Percentiles rank a stretch among this genome's conserved stretches.
Conservation (phyloP, 1,140 invertebrate species). For the Harpegnathos saltator region DNA sequence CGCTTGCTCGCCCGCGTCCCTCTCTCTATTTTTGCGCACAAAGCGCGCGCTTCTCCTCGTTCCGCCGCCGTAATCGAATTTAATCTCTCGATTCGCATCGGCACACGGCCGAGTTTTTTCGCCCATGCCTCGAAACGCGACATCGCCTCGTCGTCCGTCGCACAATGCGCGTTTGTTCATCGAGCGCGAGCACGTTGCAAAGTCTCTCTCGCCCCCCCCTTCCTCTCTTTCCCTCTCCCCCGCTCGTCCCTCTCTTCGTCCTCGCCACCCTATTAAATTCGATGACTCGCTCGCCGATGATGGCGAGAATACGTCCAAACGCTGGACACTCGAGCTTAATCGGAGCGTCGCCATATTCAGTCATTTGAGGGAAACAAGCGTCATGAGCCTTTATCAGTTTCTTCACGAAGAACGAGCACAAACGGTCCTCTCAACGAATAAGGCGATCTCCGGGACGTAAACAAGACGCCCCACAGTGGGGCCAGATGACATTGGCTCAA, state of each 20-base stretch:
- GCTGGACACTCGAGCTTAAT: constrained; percentile 27
- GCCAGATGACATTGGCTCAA: too few species aligned
- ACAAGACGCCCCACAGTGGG: neutral
- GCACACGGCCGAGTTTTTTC: constrained; percentile 28
- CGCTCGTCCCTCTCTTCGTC: constrained; percentile 1
- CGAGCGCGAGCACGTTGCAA: constrained; percentile 3
- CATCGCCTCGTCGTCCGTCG: constrained; percentile 28
- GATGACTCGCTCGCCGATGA: constrained; percentile 66
- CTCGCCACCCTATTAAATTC: constrained; percentile 66
- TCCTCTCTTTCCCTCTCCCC: constrained; percentile 1
- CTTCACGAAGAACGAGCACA: neutral
- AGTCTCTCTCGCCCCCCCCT: constrained; percentile 11
- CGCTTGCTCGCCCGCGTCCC: too few species aligned
- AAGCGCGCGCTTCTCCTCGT: constrained; percentile 1
- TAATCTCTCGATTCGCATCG: constrained; percentile 52
- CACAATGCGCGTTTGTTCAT: constrained; percentile 68
- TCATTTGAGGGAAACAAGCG: constrained; percentile 16
- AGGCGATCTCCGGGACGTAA: neutral
- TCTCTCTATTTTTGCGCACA: constrained; percentile 39
- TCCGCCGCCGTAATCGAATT: constrained; percentile 44
- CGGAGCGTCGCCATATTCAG: constrained; percentile 4
- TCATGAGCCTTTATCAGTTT: constrained; percentile 25
- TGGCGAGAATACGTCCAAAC: constrained; percentile 30
- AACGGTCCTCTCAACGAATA: constrained; percentile 24
- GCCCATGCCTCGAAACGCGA: constrained; percentile 41